Conservation (phyloP, 2,113 vertebrate genomes). For the Dicrurus megarhynchus region DNA sequence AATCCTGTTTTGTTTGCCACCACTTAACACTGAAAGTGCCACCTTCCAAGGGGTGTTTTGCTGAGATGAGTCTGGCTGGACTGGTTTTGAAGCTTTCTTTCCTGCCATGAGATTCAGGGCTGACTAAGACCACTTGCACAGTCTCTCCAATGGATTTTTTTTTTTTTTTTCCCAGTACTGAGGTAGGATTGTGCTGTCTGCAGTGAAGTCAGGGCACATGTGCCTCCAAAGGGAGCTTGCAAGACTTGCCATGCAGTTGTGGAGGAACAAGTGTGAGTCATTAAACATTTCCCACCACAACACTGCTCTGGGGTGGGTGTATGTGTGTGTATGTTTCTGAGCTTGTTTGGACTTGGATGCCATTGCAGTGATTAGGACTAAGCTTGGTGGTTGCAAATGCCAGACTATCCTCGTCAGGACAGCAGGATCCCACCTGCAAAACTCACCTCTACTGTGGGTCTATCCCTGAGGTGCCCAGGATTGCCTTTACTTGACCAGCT, state of each 20-base stretch:
- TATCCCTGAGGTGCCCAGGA: fast-evolving
- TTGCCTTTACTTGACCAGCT: background rate
- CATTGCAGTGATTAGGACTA: background rate
- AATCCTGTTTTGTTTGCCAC: background rate
- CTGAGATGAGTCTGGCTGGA: background rate
- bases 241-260: background rate
- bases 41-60: background rate
- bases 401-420: background rate
- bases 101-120: background rate
- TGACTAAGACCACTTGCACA: background rate
- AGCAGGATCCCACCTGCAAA: background rate
- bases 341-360: background rate
- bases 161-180: background rate
- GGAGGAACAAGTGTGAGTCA: background rate
- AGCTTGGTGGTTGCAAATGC: background rate
- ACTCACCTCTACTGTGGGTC: background rate
- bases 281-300: background rate
- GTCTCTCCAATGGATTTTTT: background rate
- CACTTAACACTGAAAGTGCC: background rate
- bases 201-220: background rate
- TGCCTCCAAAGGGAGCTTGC: background rate
- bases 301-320: background rate
- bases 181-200: background rate
- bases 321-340: background rate
- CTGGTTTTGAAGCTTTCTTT: background rate